Conservation (phyloP, 2,797 vertebrate genomes). For the Chelon labrosus region DNA sequence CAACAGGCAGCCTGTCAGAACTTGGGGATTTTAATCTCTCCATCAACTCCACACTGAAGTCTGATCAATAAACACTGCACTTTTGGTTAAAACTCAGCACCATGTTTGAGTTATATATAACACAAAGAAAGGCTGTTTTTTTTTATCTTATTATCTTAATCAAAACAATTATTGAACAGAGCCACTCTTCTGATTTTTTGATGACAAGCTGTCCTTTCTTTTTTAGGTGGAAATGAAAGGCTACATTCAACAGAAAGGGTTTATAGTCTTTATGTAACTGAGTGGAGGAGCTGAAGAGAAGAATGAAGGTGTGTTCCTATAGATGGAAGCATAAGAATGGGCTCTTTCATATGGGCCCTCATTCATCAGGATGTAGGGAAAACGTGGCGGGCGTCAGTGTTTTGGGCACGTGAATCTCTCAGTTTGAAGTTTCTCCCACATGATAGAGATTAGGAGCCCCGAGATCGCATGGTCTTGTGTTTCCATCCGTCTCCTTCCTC, state of each 20-base stretch:
- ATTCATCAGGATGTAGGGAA: slow-evolving; percentile 47
- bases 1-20: neutral
- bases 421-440: slow-evolving; percentile 73
- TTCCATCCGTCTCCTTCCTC: slow-evolving; percentile 62
- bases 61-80: no score
- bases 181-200: neutral
- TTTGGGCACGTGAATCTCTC: slow-evolving; percentile 51
- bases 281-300: slow-evolving; percentile 26
- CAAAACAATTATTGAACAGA: neutral
- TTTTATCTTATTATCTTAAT: neutral
- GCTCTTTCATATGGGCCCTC: slow-evolving; percentile 59
- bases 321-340: slow-evolving; percentile 56
- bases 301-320: slow-evolving; percentile 58
- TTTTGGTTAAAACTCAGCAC: neutral
- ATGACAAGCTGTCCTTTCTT: neutral
- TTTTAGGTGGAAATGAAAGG: slow-evolving; percentile 3
- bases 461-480: slow-evolving; percentile 43
- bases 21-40: neutral
- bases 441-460: slow-evolving; percentile 74
- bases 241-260: neutral
- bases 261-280: slow-evolving; percentile 14
- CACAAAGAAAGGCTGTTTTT: neutral
- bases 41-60: neutral
- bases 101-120: neutral
- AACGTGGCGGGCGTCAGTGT: slow-evolving; percentile 38